Percentiles rank a stretch among this genome's conserved stretches.
These are phyloP conservation scores for Clepsis dumicolana DNA, from an alignment of 2,888 invertebrate genomes.

Conservation along the genomic window DNA sequence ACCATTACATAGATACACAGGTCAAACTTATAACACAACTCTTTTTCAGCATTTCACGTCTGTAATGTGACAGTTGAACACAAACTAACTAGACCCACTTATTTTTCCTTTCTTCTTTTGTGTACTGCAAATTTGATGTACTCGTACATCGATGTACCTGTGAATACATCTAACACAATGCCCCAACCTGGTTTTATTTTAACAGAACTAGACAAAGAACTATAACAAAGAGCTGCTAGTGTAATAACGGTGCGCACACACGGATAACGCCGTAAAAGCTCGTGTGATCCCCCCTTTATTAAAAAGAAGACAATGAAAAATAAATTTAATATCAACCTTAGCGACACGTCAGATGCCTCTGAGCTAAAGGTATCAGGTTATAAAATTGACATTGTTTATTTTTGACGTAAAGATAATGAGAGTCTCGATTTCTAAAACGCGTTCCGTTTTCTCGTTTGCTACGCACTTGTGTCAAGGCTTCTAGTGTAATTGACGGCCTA, in stretches of 20 bases:
- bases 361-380: background rate
- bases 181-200: background rate
- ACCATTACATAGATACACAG: too few relatives aligned
- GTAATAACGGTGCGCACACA: constrained; percentile 22
- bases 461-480: too few relatives aligned
- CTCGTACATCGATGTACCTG: too few relatives aligned
- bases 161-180: background rate
- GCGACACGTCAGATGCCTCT: background rate
- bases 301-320: constrained; percentile 34
- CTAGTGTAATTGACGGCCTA: too few relatives aligned
- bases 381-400: background rate
- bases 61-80: too few relatives aligned
- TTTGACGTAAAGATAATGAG: background rate
- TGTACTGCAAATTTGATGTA: too few relatives aligned
- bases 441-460: too few relatives aligned
- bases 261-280: constrained; percentile 19
- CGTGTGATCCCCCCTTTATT: constrained; percentile 29
- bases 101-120: too few relatives aligned
- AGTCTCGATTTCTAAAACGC: background rate
- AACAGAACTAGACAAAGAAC: constrained; percentile 26
- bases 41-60: too few relatives aligned
- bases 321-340: constrained; percentile 29
- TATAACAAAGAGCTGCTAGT: constrained; percentile 31
- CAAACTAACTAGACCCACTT: too few relatives aligned
- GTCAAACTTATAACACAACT: too few relatives aligned